These are phyloP conservation scores for Aviceda subcristata DNA, from an alignment of 2,113 vertebrate species.

Conservation along the genomic window DNA sequence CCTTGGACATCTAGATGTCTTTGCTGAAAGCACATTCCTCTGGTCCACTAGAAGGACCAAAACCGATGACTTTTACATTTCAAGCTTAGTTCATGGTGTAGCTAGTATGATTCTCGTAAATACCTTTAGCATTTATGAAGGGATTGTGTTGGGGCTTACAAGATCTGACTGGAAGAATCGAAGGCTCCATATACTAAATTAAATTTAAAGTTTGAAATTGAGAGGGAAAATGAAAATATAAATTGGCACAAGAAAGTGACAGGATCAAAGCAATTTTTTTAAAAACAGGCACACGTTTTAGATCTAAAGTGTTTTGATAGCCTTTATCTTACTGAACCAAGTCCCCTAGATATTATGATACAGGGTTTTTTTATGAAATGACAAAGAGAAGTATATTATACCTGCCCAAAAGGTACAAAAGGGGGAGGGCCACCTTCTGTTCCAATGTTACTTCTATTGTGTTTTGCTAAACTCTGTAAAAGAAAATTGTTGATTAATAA, in stretches of 20 bases:
- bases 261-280: background rate
- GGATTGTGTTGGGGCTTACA: background rate
- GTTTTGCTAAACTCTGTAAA: conserved; percentile 92
- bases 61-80: background rate
- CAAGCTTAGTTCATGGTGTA: background rate
- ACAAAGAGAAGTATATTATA: conserved; percentile 51
- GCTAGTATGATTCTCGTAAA: background rate
- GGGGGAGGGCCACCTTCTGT: conserved; percentile 98
- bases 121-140: background rate
- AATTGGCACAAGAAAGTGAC: background rate
- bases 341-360: background rate
- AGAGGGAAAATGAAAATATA: background rate
- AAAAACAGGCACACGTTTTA: background rate
- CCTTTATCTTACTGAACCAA: background rate
- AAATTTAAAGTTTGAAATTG: background rate
- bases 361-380: background rate
- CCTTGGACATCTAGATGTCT: background rate
- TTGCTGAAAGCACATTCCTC: background rate
- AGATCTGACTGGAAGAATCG: background rate
- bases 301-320: background rate
- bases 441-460: conserved; percentile 93
- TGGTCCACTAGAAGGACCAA: background rate
- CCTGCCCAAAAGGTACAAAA: conserved; percentile 97
- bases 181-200: background rate
- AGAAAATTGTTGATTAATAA: background rate